Evolutionary conservation across 1,140 invertebrate species (phyloP), one percentile per base, ranked within the genome.

Genomic region (Littorina saxatilis): DNA sequence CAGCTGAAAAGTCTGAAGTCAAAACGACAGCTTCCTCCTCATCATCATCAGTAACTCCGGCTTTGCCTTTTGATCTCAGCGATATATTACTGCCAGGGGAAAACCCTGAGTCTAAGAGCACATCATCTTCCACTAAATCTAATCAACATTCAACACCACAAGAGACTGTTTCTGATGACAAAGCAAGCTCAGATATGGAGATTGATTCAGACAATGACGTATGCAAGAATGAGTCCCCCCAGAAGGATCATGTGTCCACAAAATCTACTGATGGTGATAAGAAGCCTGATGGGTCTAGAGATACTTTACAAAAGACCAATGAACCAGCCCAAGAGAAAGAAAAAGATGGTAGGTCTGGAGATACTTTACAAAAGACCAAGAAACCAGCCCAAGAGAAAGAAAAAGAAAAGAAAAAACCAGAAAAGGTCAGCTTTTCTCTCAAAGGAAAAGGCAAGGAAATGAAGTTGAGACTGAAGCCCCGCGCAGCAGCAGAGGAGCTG

Each of bases 81-180:
- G 79, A 80, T 40, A 50, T 80, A 27, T 37, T 73, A 32, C 37
- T 80, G 40, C 79, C 79, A 27, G 79, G 79, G 17, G 66, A 72
- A 80, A 11, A 35, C 35, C 52, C 66, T n/a, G 37, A 27, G 9
- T 72, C 63, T 15, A 47, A 72, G 23, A 55, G 7, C 20, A 0
- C 55, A 61, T n/a, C 68, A 9, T 72, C 70, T 29, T 27, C 39
- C n/a, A 50, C 4, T 2, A 32, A 29, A 27, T 1, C 40, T 50
- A 58, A 35, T 4, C n/a, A 78, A 29, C 32, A 66, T 9, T 61
- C 52, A 15, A 40, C 40, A 40, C 5, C 3, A 27, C 7, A 61
- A 13, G 58, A 29, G 11, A 39, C 13, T 17, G 39, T 11, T 55
- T 43, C 35, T 40, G n/a, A n/a, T n/a, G 76, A 63, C 37, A 61